Conservation (phyloP, 2,797 vertebrate species). For the Schizopygopsis pylzovi region DNA sequence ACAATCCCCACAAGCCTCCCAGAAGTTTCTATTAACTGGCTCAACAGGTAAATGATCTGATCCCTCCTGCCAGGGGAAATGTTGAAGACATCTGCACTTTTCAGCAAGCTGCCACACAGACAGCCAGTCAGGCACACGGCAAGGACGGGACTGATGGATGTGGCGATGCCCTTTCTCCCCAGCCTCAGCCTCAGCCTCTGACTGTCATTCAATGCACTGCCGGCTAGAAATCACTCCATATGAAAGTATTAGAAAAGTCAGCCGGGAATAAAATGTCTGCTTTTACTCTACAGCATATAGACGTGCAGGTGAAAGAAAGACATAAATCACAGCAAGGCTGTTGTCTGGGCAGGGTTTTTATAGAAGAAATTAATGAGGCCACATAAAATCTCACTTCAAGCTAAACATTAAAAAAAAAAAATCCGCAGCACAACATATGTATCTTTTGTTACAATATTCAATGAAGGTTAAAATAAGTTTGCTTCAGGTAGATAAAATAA, state of each 20-base stretch:
- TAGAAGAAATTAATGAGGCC: background rate
- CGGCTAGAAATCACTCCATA: constrained; percentile 28
- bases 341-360: background rate
- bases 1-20: constrained; percentile 3
- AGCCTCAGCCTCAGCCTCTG: background rate
- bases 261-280: constrained; percentile 54
- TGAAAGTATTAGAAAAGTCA: constrained; percentile 57
- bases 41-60: constrained; percentile 41
- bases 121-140: constrained; percentile 16
- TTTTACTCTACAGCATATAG: constrained; percentile 41
- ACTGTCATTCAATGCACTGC: constrained; percentile 29
- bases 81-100: constrained; percentile 32
- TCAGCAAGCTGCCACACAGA: constrained; percentile 36
- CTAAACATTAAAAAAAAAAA: background rate
- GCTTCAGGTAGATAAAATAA: background rate
- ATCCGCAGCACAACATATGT: background rate
- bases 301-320: constrained; percentile 15
- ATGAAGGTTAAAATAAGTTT: background rate
- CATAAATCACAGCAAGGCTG: constrained; percentile 24
- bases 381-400: constrained; percentile 17
- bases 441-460: background rate
- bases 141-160: constrained; percentile 31
- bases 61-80: constrained; percentile 25
- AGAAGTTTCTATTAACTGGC: constrained; percentile 18
- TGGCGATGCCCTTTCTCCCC: constrained; percentile 26